A percentile compares a stretch with the other conserved stretches of the same genome.
phyloP scores from a whole-genome alignment of 2,888 invertebrate species.

The Apantesis nais region DNA sequence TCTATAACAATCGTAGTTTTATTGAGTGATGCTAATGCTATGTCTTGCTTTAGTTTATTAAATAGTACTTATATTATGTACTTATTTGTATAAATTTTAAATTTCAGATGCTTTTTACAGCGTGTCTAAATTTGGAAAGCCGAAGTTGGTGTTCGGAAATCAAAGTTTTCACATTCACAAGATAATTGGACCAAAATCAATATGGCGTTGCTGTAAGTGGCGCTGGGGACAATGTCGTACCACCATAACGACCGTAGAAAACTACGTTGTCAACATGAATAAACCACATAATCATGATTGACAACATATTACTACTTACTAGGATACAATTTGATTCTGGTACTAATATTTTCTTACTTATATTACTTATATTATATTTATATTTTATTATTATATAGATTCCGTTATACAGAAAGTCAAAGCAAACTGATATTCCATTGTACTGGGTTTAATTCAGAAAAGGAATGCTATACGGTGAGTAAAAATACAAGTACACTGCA shows the following conservation, averaged over 20 bases:
- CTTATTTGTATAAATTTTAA: not conserved
- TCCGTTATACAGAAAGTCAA: not conserved
- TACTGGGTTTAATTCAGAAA: not conserved
- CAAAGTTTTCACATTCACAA: constrained; percentile 16
- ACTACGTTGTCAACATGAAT: constrained; percentile 19
- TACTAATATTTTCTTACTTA: not conserved
- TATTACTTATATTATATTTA: no score
- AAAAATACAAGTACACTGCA: not conserved
- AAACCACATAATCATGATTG: constrained; percentile 28
- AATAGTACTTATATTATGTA: not conserved
- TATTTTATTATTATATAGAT: no score
- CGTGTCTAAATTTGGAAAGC: constrained; percentile 35
- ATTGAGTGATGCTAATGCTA: no score
- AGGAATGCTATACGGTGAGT: not conserved
- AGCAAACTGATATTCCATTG: not conserved
- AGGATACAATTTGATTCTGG: not conserved
- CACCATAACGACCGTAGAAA: constrained; percentile 14
- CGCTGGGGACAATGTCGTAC: constrained; percentile 18
- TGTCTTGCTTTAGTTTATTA: not conserved
- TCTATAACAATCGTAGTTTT: no score
- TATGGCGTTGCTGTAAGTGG: constrained; percentile 28
- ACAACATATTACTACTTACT: not conserved
- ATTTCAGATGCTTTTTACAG: constrained; percentile 22
- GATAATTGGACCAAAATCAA: constrained; percentile 6
- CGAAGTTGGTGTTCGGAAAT: constrained; percentile 25